A percentile compares a stretch with the other conserved stretches of the same genome.
Evolutionary conservation across 2,113 vertebrate species (phyloP).

Genomic region (Labeo catla): DNA sequence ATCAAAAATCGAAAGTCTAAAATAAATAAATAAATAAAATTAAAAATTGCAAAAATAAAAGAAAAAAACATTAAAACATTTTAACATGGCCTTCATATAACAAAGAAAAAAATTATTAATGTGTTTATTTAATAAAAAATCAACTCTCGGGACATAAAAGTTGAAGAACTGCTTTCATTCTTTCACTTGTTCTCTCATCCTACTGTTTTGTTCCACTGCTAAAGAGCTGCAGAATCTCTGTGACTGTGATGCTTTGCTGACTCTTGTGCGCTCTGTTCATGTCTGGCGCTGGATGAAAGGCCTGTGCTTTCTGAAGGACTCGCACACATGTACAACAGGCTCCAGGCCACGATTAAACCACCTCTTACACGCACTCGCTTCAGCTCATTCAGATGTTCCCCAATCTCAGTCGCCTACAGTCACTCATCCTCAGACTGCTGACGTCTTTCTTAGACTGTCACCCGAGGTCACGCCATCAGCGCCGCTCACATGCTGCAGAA

Average conservation of each 20-base stretch:
- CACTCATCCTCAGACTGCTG: neutral
- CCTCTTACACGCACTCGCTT: neutral
- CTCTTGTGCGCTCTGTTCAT: neutral
- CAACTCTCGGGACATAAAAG: too few relatives aligned
- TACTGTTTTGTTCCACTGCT: neutral
- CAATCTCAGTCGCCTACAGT: neutral
- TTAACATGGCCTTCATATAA: too few relatives aligned
- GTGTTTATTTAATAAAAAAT: too few relatives aligned
- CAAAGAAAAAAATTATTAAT: too few relatives aligned
- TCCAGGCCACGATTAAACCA: conserved; percentile 44
- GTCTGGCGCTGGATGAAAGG: conserved; percentile 46
- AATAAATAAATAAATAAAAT: too few relatives aligned
- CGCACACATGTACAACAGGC: conserved; percentile 5
- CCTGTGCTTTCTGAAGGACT: conserved; percentile 21
- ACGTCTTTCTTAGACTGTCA: conserved; percentile 32
- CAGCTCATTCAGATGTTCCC: neutral
- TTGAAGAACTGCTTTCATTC: too few relatives aligned
- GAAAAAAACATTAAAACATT: too few relatives aligned
- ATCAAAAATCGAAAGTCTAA: too few relatives aligned
- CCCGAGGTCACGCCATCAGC: neutral
- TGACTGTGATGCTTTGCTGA: neutral
- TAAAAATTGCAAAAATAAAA: too few relatives aligned
- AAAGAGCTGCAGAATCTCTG: conserved; percentile 6
- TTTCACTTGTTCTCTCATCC: neutral
- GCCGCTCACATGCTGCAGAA: neutral